Evolutionary conservation across 1,140 invertebrate species (phyloP).

Genomic region (Hycleus phaleratus): DNA sequence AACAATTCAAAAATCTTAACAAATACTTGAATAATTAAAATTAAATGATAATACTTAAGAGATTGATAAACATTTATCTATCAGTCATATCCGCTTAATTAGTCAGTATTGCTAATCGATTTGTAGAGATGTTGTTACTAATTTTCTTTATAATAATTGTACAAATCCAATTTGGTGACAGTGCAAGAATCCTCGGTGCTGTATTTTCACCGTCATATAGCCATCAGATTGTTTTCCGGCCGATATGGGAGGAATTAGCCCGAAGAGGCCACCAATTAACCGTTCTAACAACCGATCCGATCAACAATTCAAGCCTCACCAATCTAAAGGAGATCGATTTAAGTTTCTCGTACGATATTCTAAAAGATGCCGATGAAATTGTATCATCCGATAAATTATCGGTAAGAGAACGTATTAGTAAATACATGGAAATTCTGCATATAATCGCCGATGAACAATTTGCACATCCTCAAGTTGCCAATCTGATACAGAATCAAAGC

Average conservation of each 20-base stretch:
- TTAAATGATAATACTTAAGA: too few relatives aligned
- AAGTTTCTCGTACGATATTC: constrained; percentile 21
- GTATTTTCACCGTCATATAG: constrained; percentile 20
- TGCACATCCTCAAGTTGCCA: constrained; percentile 34
- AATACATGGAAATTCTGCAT: constrained; percentile 6
- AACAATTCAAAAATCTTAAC: too few relatives aligned
- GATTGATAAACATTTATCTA: too few relatives aligned
- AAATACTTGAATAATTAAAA: too few relatives aligned
- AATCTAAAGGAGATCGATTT: constrained; percentile 30
- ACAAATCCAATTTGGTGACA: background rate
- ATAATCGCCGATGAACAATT: constrained; percentile 14
- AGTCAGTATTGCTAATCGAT: too few relatives aligned
- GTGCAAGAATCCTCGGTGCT: constrained; percentile 20
- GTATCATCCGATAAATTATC: background rate
- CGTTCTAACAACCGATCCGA: constrained; percentile 32
- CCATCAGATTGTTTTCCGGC: constrained; percentile 24
- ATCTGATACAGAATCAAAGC: constrained; percentile 28
- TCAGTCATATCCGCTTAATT: too few relatives aligned
- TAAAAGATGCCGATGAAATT: constrained; percentile 24
- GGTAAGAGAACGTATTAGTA: constrained; percentile 2
- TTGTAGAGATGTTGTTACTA: too few relatives aligned
- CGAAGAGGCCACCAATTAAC: constrained; percentile 38
- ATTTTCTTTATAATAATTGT: too few relatives aligned
- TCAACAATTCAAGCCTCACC: constrained; percentile 12
- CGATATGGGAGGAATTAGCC: constrained; percentile 26